These are phyloP conservation scores for Drosophila paramelanica DNA, from an alignment of 2,888 invertebrate species.

Conservation along the genomic window DNA sequence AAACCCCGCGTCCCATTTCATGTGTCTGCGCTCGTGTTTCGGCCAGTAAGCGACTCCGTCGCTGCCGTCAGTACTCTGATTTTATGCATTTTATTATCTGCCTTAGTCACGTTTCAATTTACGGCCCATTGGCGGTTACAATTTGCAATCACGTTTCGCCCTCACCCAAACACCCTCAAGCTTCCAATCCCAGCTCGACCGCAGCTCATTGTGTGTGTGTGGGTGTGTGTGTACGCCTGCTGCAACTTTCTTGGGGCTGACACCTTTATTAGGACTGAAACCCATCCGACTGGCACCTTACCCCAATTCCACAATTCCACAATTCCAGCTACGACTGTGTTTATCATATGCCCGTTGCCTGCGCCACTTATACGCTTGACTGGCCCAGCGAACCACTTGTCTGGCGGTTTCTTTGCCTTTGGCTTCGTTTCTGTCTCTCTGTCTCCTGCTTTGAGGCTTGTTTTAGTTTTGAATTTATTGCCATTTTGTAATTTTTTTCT, in stretches of 20 bases:
- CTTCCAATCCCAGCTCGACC: conserved; percentile 1
- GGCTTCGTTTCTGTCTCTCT: conserved; percentile 30
- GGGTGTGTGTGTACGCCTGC: too few relatives aligned
- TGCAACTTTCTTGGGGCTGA: conserved; percentile 70
- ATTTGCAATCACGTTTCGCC: conserved; percentile 84
- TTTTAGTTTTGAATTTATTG: conserved; percentile 82
- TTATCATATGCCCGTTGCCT: conserved; percentile 74
- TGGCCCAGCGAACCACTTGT: conserved; percentile 41
- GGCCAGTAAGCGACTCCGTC: conserved; percentile 47
- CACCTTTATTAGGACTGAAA: conserved; percentile 70
- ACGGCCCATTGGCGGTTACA: conserved; percentile 85
- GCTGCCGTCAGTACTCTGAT: conserved; percentile 74
- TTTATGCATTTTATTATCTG: conserved; percentile 83
- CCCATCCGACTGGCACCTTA: conserved; percentile 37
- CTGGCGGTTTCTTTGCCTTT: conserved; percentile 24
- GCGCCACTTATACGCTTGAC: conserved; percentile 63
- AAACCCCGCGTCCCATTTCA: conserved; percentile 31
- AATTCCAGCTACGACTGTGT: conserved; percentile 51
- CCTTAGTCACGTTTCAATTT: conserved; percentile 84
- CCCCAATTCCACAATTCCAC: conserved; percentile 20
- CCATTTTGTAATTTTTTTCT: conserved; percentile 71
- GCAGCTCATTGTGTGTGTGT: conserved; percentile 7
- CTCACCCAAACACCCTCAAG: conserved; percentile 26
- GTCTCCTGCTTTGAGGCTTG: conserved; percentile 51
- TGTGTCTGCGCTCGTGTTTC: conserved; percentile 60